Conservation (phyloP, 2,888 invertebrate species). For the Coenonympha glycerion region DNA sequence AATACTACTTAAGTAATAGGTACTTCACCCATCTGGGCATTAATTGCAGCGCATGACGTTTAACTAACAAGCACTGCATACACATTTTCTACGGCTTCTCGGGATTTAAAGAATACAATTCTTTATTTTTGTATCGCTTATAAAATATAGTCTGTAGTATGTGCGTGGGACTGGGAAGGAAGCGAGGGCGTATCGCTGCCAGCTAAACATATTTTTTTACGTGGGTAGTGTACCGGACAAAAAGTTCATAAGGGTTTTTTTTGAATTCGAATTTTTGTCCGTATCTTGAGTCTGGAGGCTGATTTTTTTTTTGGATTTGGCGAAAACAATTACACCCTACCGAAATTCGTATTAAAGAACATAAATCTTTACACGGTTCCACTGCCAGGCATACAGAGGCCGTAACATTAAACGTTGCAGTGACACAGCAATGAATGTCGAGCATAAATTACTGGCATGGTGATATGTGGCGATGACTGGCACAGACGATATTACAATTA, state of each 20-base stretch:
- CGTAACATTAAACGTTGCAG: constrained; percentile 34
- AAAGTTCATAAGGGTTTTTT: background rate
- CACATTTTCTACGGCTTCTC: too few relatives aligned
- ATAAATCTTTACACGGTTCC: constrained; percentile 35
- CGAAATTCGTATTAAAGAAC: constrained; percentile 30
- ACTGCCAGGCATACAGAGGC: constrained; percentile 31
- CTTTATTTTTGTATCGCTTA: too few relatives aligned
- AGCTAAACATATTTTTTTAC: background rate
- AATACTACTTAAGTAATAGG: too few relatives aligned
- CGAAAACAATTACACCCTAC: constrained; percentile 23
- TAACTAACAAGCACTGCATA: background rate
- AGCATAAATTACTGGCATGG: constrained; percentile 34
- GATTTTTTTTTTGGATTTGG: too few relatives aligned
- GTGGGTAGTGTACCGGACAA: background rate
- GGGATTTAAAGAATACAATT: too few relatives aligned
- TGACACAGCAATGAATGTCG: constrained; percentile 39
- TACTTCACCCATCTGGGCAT: too few relatives aligned
- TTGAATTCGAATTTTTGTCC: background rate
- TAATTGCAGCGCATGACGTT: too few relatives aligned
- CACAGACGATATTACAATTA: constrained; percentile 19
- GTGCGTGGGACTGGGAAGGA: background rate
- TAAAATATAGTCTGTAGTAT: too few relatives aligned
- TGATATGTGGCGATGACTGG: constrained; percentile 29
- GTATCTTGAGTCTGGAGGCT: too few relatives aligned
- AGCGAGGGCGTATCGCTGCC: background rate